Evolutionary conservation across 1,140 invertebrate genomes (phyloP), one percentile per base, ranked within the genome.

Genomic region (Sycophila sp.): DNA sequence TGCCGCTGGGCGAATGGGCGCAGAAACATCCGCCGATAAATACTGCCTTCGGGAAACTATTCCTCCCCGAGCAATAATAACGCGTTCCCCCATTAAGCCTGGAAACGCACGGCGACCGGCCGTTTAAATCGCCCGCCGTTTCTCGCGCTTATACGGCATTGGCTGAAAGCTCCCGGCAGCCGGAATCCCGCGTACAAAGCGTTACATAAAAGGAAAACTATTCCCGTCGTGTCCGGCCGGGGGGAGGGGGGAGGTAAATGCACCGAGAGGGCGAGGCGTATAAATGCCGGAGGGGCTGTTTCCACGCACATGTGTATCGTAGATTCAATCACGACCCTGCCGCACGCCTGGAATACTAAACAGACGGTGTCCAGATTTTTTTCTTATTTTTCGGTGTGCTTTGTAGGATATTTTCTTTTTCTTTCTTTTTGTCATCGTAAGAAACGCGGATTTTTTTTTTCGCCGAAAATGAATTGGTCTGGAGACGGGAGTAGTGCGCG

Each of bases 251-350:
- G 7, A 17, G 17, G 42, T 49, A 36, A 47, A 49, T 49, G 60
- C 38, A 45, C 42, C 4, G 19, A 11, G 42, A 47, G 42, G 49
- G 6, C 24, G 49, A 13, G 17, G 63, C 32, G 63, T 69, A 68
- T 72, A 74, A 74, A 74, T 74, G 59, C 63, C 58, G 38, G 67
- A 63, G 64, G 72, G n/a, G 69, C 53, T 63, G 45, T 74, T 76
- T 76, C 51, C 19, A 30, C 53, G 51, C 51, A 65, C 63, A 63
- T n/a, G 32, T 17, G 28, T 59, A 8, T 13, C 28, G 53, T 72
- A 71, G 73, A 76, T 76, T 76, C 73, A 76, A 76, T 76, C 75
- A 76, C 75, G 71, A 74, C 72, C 70, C 69, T 58, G 49, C 60
- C 38, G 51, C 47, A 36, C 45, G 32, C 53, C 17, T 17, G 62